Evolutionary conservation across 2,113 vertebrate species (phyloP).

Genomic region (Dicaeum eximium): DNA sequence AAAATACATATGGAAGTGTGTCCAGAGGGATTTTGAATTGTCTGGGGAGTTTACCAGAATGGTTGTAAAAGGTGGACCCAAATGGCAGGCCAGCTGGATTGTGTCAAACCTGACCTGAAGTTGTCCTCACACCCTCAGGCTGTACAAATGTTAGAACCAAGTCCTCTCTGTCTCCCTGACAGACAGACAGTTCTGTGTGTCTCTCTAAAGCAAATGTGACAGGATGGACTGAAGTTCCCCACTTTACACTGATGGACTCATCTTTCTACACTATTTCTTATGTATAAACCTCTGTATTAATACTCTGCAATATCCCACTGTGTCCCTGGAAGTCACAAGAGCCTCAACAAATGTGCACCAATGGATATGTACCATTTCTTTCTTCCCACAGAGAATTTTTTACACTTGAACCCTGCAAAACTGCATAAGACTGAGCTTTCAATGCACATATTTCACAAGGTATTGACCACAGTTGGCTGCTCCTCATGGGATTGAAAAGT

Average conservation of each 20-base stretch:
- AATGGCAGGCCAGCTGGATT: neutral
- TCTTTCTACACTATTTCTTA: neutral
- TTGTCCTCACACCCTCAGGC: neutral
- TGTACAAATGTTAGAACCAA: neutral
- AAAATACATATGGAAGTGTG: neutral
- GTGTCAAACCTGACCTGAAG: neutral
- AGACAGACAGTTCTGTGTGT: neutral
- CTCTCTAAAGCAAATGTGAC: neutral
- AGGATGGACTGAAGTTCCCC: neutral
- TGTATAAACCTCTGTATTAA: neutral
- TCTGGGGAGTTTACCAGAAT: neutral
- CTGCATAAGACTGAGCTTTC: neutral
- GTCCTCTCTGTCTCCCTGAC: neutral
- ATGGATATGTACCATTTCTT: neutral
- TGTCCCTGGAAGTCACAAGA: neutral
- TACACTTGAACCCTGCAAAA: neutral
- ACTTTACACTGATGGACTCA: neutral
- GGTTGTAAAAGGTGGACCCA: neutral
- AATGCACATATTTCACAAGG: neutral
- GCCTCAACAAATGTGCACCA: accelerated
- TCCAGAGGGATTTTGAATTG: neutral
- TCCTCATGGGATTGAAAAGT: neutral
- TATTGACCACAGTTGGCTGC: neutral
- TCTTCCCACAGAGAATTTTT: neutral
- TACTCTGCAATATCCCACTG: neutral